Evolutionary conservation across 2,888 invertebrate species (phyloP), one percentile per base, ranked within the genome.

Genomic region (Piscicola geometra): DNA sequence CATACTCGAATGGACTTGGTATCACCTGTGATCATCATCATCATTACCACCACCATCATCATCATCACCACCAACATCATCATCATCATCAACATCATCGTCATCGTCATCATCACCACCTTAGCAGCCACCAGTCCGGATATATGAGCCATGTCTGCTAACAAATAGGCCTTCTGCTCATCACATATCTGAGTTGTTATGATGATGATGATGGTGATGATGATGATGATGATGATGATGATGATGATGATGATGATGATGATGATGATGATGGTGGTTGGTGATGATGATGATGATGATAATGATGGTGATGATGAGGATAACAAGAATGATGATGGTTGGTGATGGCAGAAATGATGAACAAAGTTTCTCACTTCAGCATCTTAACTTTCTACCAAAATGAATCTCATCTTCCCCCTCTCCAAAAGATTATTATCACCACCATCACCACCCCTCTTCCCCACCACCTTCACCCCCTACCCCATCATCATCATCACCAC

Each of bases 81-180:
- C 21, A 56, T 56, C 21, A 56, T 56, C 21, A 56, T 56, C 21
- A 64, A 15, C 21, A 56, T 56, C n/a, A 56, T 30, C 64, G 21
- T 64, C 64, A 67, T 67, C 28, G 32, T 67, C 30, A 67, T 9
- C 28, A 9, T n/a, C 28, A 67, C 33, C 67, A 35, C 86, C 86
- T 91, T 91, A 81, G 94, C 92, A 77, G 95, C 92, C 28, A 96
- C 93, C 68, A 97, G 88, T 50, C 97, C 97, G 56, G 94, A 91
- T 72, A 97, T 90, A 84, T 97, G 96, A 0, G 96, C 93, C 95
- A 98, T 98, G 85, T 98, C 97, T 25, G 93, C 91, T 88, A 97
- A 89, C 72, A 98, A 86, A 82, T 91, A 92, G 0, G 96, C 92
- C 50, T 92, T 93, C 80, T 91, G 91, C 77, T 91, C 86, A 82